Evolutionary conservation across 1,140 invertebrate genomes (phyloP).

Genomic region (Ruditapes philippinarum): DNA sequence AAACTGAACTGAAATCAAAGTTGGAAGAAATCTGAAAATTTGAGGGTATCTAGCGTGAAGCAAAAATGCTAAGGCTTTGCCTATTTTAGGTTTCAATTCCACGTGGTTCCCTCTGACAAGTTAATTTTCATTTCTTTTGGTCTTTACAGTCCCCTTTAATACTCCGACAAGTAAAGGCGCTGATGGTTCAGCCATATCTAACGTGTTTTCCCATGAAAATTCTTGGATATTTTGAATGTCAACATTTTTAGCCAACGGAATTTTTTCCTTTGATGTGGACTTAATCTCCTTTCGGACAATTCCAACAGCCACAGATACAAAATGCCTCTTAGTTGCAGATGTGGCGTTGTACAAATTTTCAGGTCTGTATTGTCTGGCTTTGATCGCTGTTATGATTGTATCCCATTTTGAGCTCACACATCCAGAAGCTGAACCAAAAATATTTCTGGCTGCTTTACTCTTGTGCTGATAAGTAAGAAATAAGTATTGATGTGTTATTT

Average conservation of each 20-base stretch:
- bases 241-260: background rate
- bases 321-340: background rate
- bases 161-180: background rate
- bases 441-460: too few species aligned
- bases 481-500: too few species aligned
- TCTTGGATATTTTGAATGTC: background rate
- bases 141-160: background rate
- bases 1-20: background rate
- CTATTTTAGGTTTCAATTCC: background rate
- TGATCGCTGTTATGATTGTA: background rate
- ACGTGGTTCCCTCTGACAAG: background rate
- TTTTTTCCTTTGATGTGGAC: background rate
- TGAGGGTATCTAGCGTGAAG: background rate
- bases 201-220: background rate
- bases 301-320: background rate
- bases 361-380: background rate
- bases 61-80: background rate
- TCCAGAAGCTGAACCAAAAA: too few species aligned
- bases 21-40: background rate
- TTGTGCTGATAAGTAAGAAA: too few species aligned
- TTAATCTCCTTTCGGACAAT: background rate
- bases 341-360: background rate
- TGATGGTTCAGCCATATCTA: background rate
- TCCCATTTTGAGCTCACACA: too few species aligned
- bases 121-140: background rate